A percentile compares a stretch with the other conserved stretches of the same genome.
Conservation (phyloP, 2,797 vertebrate species). For the Oreortyx pictus region DNA sequence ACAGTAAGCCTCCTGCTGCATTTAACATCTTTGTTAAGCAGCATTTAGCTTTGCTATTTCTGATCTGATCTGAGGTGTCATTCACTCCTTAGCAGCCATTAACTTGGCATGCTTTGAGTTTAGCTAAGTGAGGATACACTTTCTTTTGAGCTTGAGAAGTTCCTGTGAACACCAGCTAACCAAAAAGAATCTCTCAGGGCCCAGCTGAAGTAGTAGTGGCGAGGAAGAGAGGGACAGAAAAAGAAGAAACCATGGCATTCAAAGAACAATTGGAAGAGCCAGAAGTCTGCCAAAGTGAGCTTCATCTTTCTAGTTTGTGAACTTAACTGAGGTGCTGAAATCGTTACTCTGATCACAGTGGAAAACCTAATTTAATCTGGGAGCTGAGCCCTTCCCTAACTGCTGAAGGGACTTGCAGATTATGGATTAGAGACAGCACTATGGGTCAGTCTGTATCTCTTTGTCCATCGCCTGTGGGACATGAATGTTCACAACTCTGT, state of each 20-base stretch:
- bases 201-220: neutral
- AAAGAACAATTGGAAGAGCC: neutral
- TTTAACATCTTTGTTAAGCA: neutral
- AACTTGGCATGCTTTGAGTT: neutral
- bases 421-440: accelerated
- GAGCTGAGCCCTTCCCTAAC: neutral
- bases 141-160: neutral
- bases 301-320: neutral
- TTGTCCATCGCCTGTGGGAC: neutral
- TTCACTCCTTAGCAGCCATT: neutral
- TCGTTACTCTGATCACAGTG: neutral
- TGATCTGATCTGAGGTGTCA: neutral
- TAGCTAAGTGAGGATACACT: neutral
- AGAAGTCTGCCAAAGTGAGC: neutral
- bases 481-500: neutral
- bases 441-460: accelerated
- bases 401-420: neutral
- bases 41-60: neutral
- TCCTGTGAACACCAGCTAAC: neutral
- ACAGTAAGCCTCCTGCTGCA: neutral
- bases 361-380: neutral
- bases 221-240: neutral
- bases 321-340: neutral
- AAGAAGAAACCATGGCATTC: neutral
- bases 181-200: neutral